phyloP scores from a whole-genome alignment of 92 coral and sea anemone species.

The Virgularia gustaviana region DNA sequence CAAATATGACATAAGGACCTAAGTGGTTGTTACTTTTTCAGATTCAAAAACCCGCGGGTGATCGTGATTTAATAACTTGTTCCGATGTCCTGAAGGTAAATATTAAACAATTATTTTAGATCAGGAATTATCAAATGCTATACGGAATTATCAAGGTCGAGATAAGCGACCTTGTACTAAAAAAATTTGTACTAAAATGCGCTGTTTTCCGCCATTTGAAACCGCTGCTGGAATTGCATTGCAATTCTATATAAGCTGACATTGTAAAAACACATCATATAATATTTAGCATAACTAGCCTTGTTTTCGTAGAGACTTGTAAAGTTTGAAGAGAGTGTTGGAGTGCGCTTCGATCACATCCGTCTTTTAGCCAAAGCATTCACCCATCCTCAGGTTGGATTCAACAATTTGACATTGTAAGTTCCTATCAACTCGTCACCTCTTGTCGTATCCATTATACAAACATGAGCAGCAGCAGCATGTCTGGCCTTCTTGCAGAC shows the following conservation, averaged over 20 bases:
- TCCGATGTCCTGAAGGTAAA: conserved; percentile 84
- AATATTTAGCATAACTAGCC: neutral
- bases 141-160: neutral
- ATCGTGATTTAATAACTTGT: conserved; percentile 71
- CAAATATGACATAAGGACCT: too few species aligned
- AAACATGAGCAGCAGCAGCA: too few species aligned
- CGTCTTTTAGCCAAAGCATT: conserved; percentile 94
- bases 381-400: conserved; percentile 98
- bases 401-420: conserved; percentile 89
- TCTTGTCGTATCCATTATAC: too few species aligned
- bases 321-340: conserved; percentile 71
- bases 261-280: neutral
- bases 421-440: conserved; percentile 17
- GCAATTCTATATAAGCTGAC: too few species aligned
- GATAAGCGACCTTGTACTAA: too few species aligned
- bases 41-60: conserved; percentile 83
- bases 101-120: neutral
- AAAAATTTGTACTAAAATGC: too few species aligned
- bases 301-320: conserved; percentile 62
- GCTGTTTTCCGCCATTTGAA: too few species aligned
- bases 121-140: neutral
- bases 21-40: too few species aligned
- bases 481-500: too few species aligned
- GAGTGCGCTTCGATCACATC: conserved; percentile 84
- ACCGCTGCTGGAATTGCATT: too few species aligned